phyloP scores from a whole-genome alignment of 2,113 vertebrate genomes.

The human region GRCh38 chr1:91852501-91853000 shows the following conservation, averaged over 20 bases:
- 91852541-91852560: not conserved
- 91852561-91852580: not conserved
- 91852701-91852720: no score
- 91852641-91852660: no score
- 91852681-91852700: no score
- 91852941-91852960: no score
- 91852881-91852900: no score
- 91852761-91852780: not conserved
- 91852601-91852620: no score
- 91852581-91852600: not conserved
- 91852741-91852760: not conserved
- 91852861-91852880: not conserved
- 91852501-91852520: not conserved
- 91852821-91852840: not conserved
- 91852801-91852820: not conserved
- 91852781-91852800: not conserved
- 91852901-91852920: no score
- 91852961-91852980: no score
- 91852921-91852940: no score
- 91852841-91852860: slow-evolving; percentile 25
- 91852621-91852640: no score
- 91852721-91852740: not conserved
- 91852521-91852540: not conserved
- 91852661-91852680: no score
- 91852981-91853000: no score